phyloP scores from a whole-genome alignment of 2,797 vertebrate species.

The Peromyscus aztecus region DNA sequence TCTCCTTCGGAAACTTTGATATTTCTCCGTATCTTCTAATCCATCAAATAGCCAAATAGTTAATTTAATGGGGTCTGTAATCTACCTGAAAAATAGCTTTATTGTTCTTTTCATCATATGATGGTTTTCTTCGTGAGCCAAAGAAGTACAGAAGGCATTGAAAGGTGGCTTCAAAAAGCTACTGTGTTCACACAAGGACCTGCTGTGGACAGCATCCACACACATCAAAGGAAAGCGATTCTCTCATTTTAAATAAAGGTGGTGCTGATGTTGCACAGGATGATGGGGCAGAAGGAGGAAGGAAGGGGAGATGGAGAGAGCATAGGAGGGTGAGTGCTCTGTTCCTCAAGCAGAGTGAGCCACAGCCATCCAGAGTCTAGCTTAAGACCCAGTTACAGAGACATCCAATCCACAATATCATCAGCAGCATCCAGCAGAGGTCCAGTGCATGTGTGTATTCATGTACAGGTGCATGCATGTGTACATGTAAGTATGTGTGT shows the following conservation, averaged over 20 bases:
- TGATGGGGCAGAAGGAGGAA: too few relatives aligned
- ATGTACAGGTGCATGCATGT: background rate
- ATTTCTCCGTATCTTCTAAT: background rate
- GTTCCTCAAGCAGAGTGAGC: conserved; percentile 91
- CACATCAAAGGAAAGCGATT: background rate
- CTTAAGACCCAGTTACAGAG: conserved; percentile 92
- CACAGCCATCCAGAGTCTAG: conserved; percentile 92
- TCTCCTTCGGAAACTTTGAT: background rate
- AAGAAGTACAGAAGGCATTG: background rate
- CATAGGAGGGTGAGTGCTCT: conserved; percentile 82
- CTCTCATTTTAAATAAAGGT: background rate
- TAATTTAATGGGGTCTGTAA: background rate
- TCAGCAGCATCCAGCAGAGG: conserved; percentile 89
- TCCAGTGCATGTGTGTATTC: background rate
- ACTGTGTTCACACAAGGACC: background rate
- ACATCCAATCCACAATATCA: conserved; percentile 95
- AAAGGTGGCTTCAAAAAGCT: background rate
- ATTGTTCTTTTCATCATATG: background rate
- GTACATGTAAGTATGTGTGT: background rate
- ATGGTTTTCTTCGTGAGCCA: background rate
- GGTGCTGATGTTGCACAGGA: background rate
- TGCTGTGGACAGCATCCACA: background rate
- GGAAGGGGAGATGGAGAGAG: background rate
- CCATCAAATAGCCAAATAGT: background rate
- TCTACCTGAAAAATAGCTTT: background rate